Base-by-base conservation (phyloP, 2,113 vertebrate genomes). In the Hipposideros armiger region DNA sequence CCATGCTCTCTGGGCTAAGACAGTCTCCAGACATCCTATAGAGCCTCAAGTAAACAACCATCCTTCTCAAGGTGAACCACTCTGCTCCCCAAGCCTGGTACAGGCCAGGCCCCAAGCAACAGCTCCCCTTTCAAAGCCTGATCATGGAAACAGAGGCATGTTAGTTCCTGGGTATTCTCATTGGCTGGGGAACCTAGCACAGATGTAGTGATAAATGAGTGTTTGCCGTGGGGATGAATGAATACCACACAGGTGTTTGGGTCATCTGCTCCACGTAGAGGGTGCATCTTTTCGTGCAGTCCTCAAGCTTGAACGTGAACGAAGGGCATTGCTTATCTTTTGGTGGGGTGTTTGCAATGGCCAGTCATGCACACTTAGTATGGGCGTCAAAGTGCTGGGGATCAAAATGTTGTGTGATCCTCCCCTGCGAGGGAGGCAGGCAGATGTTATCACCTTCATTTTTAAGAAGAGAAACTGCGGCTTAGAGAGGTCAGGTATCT, bases 311-410 rank as follows among this genome's bases (percentile, higher is more conserved):
- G 45, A 45, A 45, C 67, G 47, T 52, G n/a, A 45, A n/a, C 30
- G 9, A 36, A 36, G 40, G 56, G 24, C 10, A 14, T 47, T 32
- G 30, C 24, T 52, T 32, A n/a, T 16, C 45, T 40, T 66, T 72
- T 54, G 4, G 0, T 42, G 24, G 11, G 13, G 2, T 20, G 9
- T 78, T 56, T 60, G 19, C 32, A 52, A 28, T 28, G 60, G 11
- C 14, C 28, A 42, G 0, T 60, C 69, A 11, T 9, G 11, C 58
- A 40, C 15, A 0, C 9, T 4, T 5, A 72, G n/a, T 30, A 11
- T 62, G 16, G 7, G 16, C 7, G 2, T 30, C 70, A 24, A 13
- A 5, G 11, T 47, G 32, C 20, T n/a, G 10, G 50, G 22, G 11
- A 77, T 56, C 74, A 3, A 3, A 24, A 42, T 22, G 6, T 76